A percentile compares a stretch with the other conserved stretches of the same genome.
These are phyloP conservation scores for Drosophila sechellia DNA, from an alignment of 1,140 invertebrate species.

Conservation along the genomic window DNA sequence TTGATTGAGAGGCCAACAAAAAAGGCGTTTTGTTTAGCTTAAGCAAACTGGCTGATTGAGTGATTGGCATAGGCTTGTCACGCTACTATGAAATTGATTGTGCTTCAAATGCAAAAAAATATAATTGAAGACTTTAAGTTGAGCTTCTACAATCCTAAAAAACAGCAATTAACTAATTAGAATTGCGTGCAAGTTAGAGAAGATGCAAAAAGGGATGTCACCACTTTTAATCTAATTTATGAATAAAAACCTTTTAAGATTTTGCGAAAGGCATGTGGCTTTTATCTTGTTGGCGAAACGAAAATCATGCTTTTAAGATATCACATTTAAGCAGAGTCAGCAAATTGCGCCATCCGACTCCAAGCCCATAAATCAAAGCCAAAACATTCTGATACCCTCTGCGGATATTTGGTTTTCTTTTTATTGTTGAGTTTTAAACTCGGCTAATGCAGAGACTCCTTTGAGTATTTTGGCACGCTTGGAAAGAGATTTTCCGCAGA, in stretches of 20 bases:
- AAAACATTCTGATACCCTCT: slow-evolving; percentile 59
- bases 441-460: slow-evolving; percentile 28
- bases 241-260: slow-evolving; percentile 15
- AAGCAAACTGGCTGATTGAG: slow-evolving; percentile 35
- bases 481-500: slow-evolving; percentile 1
- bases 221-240: slow-evolving; percentile 30
- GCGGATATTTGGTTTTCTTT: slow-evolving; percentile 21
- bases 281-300: slow-evolving; percentile 6
- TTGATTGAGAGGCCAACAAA: slow-evolving; percentile 28
- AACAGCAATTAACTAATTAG: slow-evolving; percentile 28
- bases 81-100: slow-evolving; percentile 6
- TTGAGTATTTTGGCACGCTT: slow-evolving; percentile 6
- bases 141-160: background rate
- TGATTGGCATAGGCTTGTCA: slow-evolving; percentile 4
- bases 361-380: slow-evolving; percentile 59
- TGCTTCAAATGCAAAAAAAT: background rate
- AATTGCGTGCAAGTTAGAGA: background rate
- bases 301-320: slow-evolving; percentile 38
- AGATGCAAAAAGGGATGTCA: background rate
- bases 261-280: slow-evolving; percentile 5
- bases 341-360: slow-evolving; percentile 30
- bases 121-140: background rate
- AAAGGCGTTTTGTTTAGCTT: slow-evolving; percentile 11
- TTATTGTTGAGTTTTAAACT: slow-evolving; percentile 40
- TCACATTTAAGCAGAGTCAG: slow-evolving; percentile 54